phyloP scores from a whole-genome alignment of 2,888 invertebrate species.

The Hypsopygia costalis region DNA sequence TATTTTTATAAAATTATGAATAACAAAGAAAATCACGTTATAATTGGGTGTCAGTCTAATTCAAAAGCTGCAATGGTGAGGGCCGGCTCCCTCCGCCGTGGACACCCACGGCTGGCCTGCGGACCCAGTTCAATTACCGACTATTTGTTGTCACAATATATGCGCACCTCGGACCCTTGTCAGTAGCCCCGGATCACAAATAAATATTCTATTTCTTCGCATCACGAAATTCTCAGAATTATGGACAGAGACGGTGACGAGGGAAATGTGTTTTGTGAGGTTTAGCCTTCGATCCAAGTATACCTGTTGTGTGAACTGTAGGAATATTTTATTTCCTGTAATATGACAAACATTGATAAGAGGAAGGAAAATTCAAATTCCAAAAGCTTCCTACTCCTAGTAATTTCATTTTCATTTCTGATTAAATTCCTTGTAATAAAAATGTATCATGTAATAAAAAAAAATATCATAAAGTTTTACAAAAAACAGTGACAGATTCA shows the following conservation, averaged over 20 bases:
- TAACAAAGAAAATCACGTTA: not conserved
- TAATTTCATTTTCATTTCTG: too few relatives aligned
- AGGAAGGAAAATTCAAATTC: too few relatives aligned
- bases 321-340: too few relatives aligned
- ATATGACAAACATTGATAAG: too few relatives aligned
- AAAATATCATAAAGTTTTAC: too few relatives aligned
- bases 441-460: too few relatives aligned
- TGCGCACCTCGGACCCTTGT: constrained; percentile 32
- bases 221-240: not conserved
- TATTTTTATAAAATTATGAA: too few relatives aligned
- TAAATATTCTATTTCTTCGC: not conserved
- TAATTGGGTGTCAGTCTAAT: not conserved
- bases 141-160: constrained; percentile 67
- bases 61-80: constrained; percentile 9
- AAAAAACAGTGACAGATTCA: too few relatives aligned
- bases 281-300: too few relatives aligned
- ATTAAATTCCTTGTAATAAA: too few relatives aligned
- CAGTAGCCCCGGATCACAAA: constrained; percentile 12
- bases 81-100: constrained; percentile 1
- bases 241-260: not conserved
- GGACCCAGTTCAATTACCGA: constrained; percentile 43
- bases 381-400: too few relatives aligned
- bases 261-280: not conserved
- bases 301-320: too few relatives aligned
- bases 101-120: constrained; percentile 18